phyloP scores from a whole-genome alignment of 1,140 invertebrate genomes.

The Ptiloglossa arizonensis region DNA sequence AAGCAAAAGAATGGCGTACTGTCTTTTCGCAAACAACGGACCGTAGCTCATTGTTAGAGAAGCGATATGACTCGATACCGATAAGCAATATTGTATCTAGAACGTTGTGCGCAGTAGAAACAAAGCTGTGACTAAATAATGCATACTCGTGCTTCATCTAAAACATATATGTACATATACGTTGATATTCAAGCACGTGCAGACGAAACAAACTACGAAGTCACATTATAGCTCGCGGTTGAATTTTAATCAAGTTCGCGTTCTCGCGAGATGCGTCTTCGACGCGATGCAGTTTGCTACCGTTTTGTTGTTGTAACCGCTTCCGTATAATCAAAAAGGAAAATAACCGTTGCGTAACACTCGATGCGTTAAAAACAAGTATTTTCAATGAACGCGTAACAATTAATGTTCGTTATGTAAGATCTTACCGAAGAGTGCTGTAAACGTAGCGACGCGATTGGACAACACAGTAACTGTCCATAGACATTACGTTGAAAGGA shows the following conservation, averaged over 20 bases:
- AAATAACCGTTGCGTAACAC: neutral
- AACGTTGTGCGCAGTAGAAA: too few species aligned
- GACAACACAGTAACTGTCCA: neutral
- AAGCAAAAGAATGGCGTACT: neutral
- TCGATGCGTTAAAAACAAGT: neutral
- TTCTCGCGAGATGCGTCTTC: neutral
- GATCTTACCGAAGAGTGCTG: neutral
- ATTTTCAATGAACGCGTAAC: neutral
- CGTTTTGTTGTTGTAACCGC: neutral
- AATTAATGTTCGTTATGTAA: neutral
- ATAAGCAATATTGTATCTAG: neutral
- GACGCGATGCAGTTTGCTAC: neutral
- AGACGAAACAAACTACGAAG: too few species aligned
- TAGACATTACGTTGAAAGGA: too few species aligned
- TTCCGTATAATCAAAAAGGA: neutral
- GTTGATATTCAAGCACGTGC: too few species aligned
- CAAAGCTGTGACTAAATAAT: too few species aligned
- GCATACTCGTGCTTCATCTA: too few species aligned
- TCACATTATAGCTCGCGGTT: neutral
- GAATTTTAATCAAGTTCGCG: neutral
- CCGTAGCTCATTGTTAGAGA: neutral
- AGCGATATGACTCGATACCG: neutral
- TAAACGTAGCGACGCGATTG: neutral
- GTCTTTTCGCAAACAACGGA: neutral
- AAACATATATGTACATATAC: too few species aligned